These are phyloP conservation scores for Echinops telfairi DNA, from an alignment of 2,113 vertebrate species.

Conservation along the genomic window DNA sequence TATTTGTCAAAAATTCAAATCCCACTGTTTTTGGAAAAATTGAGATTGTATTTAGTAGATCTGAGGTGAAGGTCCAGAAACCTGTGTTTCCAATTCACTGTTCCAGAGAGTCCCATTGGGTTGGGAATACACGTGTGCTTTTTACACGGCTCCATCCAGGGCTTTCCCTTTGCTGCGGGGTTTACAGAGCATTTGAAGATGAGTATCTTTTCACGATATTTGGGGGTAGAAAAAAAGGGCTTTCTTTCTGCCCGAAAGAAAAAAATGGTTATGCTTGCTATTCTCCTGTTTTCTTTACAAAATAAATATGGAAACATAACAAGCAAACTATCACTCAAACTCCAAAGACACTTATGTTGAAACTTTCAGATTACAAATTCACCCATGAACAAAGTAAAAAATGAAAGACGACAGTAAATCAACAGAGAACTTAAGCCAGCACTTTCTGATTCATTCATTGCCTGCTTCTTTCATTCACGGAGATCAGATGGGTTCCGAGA, in stretches of 20 bases:
- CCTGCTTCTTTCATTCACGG: constrained; percentile 48
- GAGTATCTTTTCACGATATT: not conserved
- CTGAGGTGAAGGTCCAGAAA: not conserved
- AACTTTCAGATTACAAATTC: constrained; percentile 49
- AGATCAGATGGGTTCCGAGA: constrained; percentile 34
- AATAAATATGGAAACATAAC: constrained; percentile 42
- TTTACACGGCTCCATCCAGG: not conserved
- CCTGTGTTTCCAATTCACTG: not conserved
- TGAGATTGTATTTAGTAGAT: not conserved
- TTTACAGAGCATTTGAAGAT: constrained; percentile 1
- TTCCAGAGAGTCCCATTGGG: not conserved
- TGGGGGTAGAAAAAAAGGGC: no score
- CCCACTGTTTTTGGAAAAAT: not conserved
- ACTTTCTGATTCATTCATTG: constrained; percentile 53
- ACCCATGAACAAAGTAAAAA: constrained; percentile 45
- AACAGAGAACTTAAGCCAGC: constrained; percentile 3
- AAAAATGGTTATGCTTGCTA: not conserved
- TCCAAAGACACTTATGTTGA: constrained; percentile 36
- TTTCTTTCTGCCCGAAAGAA: not conserved
- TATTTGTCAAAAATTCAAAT: constrained; percentile 13
- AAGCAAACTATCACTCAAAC: constrained; percentile 35
- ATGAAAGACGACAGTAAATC: not conserved
- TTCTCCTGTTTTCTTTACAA: constrained; percentile 16
- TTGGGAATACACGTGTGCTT: not conserved
- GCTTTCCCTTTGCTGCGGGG: not conserved